Conservation (phyloP, 2,888 invertebrate genomes). For the Lordiphosa fenestrarum region DNA sequence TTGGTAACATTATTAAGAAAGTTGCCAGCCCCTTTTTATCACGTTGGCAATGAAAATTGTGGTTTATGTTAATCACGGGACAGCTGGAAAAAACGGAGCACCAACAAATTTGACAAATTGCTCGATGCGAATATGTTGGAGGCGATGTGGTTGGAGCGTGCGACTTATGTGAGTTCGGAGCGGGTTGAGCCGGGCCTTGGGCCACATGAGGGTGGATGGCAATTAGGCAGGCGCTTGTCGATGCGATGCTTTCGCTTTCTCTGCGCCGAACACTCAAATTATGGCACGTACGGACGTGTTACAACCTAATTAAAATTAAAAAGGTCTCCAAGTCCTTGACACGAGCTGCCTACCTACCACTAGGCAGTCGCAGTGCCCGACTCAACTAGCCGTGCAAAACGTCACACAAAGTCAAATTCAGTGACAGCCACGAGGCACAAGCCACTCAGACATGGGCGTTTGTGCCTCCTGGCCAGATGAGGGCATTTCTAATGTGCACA, state of each 20-base stretch:
- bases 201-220: slow-evolving; percentile 36
- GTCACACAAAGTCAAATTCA: slow-evolving; percentile 61
- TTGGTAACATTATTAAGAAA: slow-evolving; percentile 63
- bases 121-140: slow-evolving; percentile 39
- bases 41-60: slow-evolving; percentile 55
- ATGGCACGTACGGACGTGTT: slow-evolving; percentile 67
- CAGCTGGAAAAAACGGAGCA: slow-evolving; percentile 28
- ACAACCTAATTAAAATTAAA: slow-evolving; percentile 73
- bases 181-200: slow-evolving; percentile 25
- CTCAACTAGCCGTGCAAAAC: slow-evolving; percentile 39
- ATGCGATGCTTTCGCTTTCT: slow-evolving; percentile 9
- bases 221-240: slow-evolving; percentile 49
- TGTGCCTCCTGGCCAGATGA: slow-evolving; percentile 23
- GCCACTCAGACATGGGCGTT: slow-evolving; percentile 60
- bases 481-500: slow-evolving; percentile 43
- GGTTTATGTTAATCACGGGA: slow-evolving; percentile 71
- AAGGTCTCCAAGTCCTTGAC: slow-evolving; percentile 67
- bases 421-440: slow-evolving; percentile 67
- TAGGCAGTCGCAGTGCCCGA: slow-evolving; percentile 6
- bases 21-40: slow-evolving; percentile 41
- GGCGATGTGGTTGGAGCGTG: slow-evolving; percentile 10
- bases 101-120: slow-evolving; percentile 68
- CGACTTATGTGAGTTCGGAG: slow-evolving; percentile 34
- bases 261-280: slow-evolving; percentile 29
- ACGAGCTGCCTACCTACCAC: slow-evolving; percentile 44